Evolutionary conservation across 2,113 vertebrate species (phyloP).

Genomic region (Balaeniceps rex): DNA sequence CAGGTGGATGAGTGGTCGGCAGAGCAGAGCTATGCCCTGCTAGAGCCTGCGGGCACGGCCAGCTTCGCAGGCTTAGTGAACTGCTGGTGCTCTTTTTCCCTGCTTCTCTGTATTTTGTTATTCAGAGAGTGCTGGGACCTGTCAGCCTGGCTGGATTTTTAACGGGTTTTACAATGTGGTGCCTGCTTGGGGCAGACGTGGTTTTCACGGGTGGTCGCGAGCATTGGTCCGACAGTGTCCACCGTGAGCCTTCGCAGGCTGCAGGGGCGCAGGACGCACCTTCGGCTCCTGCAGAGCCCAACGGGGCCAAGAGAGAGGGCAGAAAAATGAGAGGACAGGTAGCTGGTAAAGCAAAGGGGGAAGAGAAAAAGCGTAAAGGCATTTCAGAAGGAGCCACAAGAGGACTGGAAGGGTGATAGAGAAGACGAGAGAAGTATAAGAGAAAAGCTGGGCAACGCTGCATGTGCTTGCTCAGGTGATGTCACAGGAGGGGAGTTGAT

Average conservation of each 20-base stretch:
- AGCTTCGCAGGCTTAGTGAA: not conserved
- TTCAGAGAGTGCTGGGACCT: not conserved
- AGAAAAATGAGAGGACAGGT: not conserved
- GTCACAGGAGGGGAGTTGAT: not conserved
- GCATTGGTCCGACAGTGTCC: not conserved
- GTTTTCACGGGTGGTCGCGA: rapidly evolving
- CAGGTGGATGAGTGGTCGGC: rapidly evolving
- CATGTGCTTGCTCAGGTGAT: not conserved
- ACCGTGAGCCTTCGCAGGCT: rapidly evolving
- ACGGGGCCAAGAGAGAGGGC: not conserved
- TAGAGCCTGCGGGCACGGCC: rapidly evolving
- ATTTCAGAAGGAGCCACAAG: not conserved
- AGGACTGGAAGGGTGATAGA: not conserved
- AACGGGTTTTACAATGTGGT: rapidly evolving
- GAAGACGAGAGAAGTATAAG: not conserved
- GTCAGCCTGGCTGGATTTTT: not conserved
- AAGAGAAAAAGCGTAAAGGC: not conserved
- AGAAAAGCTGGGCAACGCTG: not conserved
- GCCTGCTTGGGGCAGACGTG: not conserved
- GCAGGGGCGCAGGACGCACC: rapidly evolving
- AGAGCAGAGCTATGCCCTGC: not conserved
- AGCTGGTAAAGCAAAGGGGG: not conserved
- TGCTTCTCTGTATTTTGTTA: not conserved
- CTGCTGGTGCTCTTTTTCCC: not conserved
- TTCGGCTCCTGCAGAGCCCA: rapidly evolving